Evolutionary conservation across 2,113 vertebrate genomes (phyloP).

Genomic region (Plecturocebus donacophilus): DNA sequence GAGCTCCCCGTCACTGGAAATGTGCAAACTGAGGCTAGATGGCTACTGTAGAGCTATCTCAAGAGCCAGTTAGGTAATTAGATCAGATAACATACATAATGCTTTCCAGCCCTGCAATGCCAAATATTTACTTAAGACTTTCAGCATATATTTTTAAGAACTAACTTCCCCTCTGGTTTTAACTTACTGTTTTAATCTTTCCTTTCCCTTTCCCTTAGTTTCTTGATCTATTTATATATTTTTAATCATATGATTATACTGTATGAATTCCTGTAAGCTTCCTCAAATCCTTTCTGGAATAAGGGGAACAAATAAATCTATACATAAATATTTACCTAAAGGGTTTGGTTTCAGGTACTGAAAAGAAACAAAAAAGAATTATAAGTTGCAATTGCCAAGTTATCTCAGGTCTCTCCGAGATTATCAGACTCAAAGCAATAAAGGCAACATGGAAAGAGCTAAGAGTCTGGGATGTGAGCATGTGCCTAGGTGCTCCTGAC

Average conservation of each 20-base stretch:
- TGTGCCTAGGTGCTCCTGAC: neutral
- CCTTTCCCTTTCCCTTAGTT: constrained; percentile 23
- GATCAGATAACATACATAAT: neutral
- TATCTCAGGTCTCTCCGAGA: constrained; percentile 38
- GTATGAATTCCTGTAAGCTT: constrained; percentile 30
- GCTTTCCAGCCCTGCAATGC: neutral
- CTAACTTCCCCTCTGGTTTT: constrained; percentile 52
- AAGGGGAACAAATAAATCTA: constrained; percentile 47
- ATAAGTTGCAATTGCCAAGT: neutral
- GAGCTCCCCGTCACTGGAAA: neutral
- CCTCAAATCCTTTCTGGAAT: constrained; percentile 47
- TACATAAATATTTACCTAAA: constrained; percentile 57
- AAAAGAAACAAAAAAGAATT: constrained; percentile 49
- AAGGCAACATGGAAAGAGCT: neutral
- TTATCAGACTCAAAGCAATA: neutral
- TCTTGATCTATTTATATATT: constrained; percentile 55
- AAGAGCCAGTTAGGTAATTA: neutral
- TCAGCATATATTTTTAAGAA: constrained; percentile 12
- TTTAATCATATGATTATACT: constrained; percentile 42
- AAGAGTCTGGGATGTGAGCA: too few relatives aligned
- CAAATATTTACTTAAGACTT: constrained; percentile 59
- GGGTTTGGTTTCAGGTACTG: constrained; percentile 24
- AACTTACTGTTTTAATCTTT: constrained; percentile 40
- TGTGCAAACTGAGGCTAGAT: neutral
- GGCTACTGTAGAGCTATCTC: neutral